Evolutionary conservation across 2,797 vertebrate genomes (phyloP).

Genomic region (Gobionotothen gibberifrons): DNA sequence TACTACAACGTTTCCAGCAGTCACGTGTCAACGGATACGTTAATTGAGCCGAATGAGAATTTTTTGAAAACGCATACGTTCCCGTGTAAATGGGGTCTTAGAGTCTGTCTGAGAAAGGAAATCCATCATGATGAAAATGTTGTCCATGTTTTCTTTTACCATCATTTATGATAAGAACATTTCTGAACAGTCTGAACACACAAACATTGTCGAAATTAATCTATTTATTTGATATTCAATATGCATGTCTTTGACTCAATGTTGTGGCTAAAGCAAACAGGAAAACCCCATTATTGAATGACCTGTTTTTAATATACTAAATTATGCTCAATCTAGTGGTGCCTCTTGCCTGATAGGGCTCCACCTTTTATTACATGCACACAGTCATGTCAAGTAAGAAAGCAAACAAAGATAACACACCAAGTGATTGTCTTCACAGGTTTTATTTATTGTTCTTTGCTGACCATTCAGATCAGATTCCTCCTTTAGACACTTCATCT

Average conservation of each 20-base stretch:
- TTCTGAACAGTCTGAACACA: too few relatives aligned
- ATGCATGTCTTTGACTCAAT: neutral
- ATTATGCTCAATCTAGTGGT: neutral
- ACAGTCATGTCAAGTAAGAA: neutral
- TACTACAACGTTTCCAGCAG: too few relatives aligned
- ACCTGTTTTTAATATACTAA: neutral
- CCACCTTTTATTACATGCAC: neutral
- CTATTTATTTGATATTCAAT: too few relatives aligned
- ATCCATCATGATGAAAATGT: too few relatives aligned
- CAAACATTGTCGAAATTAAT: too few relatives aligned
- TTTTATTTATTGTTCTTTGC: conserved; percentile 18
- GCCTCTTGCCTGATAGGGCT: neutral
- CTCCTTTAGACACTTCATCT: conserved; percentile 21
- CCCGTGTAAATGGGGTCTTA: too few relatives aligned
- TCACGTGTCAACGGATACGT: too few relatives aligned
- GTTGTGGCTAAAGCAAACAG: neutral
- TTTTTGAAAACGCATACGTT: too few relatives aligned
- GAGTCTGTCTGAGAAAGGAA: too few relatives aligned
- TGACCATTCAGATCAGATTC: conserved; percentile 20
- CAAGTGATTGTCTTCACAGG: neutral
- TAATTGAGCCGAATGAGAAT: too few relatives aligned
- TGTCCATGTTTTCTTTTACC: too few relatives aligned
- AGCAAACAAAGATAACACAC: neutral
- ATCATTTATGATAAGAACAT: too few relatives aligned
- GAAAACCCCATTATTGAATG: neutral